Evolutionary conservation across 2,888 invertebrate genomes (phyloP).

Genomic region (Nomada ferruginata): DNA sequence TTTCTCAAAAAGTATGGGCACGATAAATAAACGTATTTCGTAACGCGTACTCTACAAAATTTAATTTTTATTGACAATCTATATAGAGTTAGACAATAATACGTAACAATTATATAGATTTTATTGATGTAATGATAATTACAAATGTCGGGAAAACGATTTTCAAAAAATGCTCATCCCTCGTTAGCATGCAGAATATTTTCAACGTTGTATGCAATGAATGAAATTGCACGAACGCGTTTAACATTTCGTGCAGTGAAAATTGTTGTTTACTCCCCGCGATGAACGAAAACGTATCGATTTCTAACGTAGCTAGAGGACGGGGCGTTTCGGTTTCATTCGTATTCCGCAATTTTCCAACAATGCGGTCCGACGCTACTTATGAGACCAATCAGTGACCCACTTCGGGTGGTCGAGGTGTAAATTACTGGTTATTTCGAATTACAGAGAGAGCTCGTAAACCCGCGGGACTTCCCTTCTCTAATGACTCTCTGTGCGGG

Average conservation of each 20-base stretch:
- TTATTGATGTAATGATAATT: no score
- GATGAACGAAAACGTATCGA: conserved; percentile 7
- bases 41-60: no score
- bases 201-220: no score
- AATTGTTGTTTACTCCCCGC: not conserved
- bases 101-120: no score
- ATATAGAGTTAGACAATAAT: no score
- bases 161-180: not conserved
- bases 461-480: conserved; percentile 20
- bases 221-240: not conserved
- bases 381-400: conserved; percentile 52
- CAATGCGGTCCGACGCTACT: conserved; percentile 33
- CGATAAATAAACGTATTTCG: no score
- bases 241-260: not conserved
- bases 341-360: conserved; percentile 45
- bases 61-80: no score
- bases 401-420: conserved; percentile 36
- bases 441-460: conserved; percentile 27
- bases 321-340: conserved; percentile 25
- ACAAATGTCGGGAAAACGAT: no score
- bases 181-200: not conserved
- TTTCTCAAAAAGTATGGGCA: no score
- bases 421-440: conserved; percentile 50
- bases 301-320: conserved; percentile 25
- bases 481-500: conserved; percentile 31